Evolutionary conservation across 2,113 vertebrate species (phyloP).

Genomic region (Prionailurus bengalensis): DNA sequence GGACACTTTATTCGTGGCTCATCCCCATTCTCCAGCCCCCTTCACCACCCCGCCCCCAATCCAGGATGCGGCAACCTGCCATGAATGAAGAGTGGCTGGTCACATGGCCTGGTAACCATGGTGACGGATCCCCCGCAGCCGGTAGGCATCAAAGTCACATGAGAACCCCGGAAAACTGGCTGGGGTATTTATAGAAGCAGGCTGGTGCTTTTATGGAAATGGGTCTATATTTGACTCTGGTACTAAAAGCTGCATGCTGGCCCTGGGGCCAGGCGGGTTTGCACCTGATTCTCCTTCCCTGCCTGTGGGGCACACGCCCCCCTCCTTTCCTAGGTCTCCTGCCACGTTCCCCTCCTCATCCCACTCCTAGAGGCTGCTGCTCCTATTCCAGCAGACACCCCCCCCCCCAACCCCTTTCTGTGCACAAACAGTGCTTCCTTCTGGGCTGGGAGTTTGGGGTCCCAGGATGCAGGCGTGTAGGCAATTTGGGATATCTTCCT

Average conservation of each 20-base stretch:
- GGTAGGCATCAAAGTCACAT: conserved; percentile 89
- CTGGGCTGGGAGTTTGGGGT: not conserved
- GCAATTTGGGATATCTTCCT: not conserved
- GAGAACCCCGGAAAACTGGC: conserved; percentile 87
- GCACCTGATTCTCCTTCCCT: not conserved
- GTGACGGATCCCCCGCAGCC: conserved; percentile 87
- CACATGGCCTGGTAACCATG: conserved; percentile 87
- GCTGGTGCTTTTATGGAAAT: conserved; percentile 88
- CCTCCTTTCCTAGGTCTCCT: not conserved
- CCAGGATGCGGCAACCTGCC: conserved; percentile 54
- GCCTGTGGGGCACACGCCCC: not conserved
- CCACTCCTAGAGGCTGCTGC: not conserved
- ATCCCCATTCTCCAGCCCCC: not conserved
- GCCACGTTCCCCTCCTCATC: not conserved
- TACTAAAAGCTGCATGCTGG: conserved; percentile 70
- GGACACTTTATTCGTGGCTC: conserved; percentile 51
- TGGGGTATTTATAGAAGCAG: conserved; percentile 89
- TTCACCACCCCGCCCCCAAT: conserved; percentile 54
- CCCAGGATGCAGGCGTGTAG: not conserved
- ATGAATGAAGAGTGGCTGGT: conserved; percentile 86
- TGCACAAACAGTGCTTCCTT: not conserved
- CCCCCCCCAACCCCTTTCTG: not conserved
- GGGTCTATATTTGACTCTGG: conserved; percentile 76
- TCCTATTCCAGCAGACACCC: not conserved
- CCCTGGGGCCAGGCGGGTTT: conserved; percentile 65